Evolutionary conservation across 53 echinoderm and acorn worm species (phyloP), one percentile per base, ranked within the genome.

Genomic region (Temnopleurus reevesii): DNA sequence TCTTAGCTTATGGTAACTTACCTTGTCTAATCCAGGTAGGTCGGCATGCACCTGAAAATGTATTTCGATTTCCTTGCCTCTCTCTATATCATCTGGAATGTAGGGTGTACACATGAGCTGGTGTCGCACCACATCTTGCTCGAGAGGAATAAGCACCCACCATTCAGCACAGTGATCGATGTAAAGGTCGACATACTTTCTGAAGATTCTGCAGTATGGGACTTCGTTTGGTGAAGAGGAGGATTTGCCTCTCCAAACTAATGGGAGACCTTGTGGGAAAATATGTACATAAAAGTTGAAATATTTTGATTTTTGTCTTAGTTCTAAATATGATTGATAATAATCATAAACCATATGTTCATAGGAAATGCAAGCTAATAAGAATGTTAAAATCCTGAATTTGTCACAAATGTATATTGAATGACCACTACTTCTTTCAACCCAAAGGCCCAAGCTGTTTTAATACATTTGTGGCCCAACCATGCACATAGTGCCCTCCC

Each of bases 101-200:
- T 77, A 77, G n/a, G 77, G 77, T 45, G 29, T 77, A 25, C 77
- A 77, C 5, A 77, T 5, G 47, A 77, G 46, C n/a, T 77, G 4
- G 17, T 27, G 21, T 24, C 46, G 46, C 3, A 46, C 77, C 5
- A 44, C 46, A 35, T 45, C 45, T 46, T 77, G 77, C 77, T 77
- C 77, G 12, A 77, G 25, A 9, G 77, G 77, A 6, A 77, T 34
- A 25, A 77, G 77, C 10, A 77, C 46, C 77, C 77, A 77, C 77
- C 77, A 77, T 41, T 77, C 46, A 4, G 77, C 77, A 77, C 77
- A 77, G 77, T 77, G 45, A 24, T 77, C 77, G 4, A 77, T 41
- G 46, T 44, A 46, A 4, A 77, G 77, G 24, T 77, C 77, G 4
- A 77, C n/a, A 12, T 77, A 21, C 19, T 24, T 43, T 26, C n/a